Conservation (phyloP, 2,888 invertebrate genomes). For the Torymus aiolomorphi region DNA sequence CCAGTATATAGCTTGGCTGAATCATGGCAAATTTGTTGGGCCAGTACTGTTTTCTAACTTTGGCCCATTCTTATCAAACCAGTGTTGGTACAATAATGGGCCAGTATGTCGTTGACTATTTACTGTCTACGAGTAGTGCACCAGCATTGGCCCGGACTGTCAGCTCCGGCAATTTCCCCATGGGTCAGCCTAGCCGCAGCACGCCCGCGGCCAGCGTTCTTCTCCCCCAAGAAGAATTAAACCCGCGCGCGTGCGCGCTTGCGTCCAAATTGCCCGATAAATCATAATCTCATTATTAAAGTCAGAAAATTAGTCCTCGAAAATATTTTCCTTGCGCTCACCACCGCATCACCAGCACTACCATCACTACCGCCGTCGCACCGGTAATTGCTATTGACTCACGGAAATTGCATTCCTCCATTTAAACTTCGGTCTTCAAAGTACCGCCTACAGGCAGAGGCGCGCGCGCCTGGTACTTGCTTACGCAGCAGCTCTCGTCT, state of each 20-base stretch:
- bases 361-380: background rate
- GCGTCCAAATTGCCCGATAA: conserved; percentile 43
- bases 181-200: conserved; percentile 5
- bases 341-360: background rate
- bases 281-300: conserved; percentile 57
- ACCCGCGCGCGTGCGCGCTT: background rate
- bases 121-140: too few relatives aligned
- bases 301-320: conserved; percentile 49
- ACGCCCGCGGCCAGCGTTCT: too few relatives aligned
- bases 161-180: too few relatives aligned
- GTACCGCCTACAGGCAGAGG: conserved; percentile 55
- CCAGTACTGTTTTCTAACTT: too few relatives aligned
- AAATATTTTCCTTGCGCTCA: conserved; percentile 52
- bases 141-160: too few relatives aligned
- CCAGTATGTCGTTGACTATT: too few relatives aligned
- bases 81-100: too few relatives aligned
- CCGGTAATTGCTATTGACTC: conserved; percentile 59
- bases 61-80: too few relatives aligned
- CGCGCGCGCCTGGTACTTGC: conserved; percentile 26
- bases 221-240: conserved; percentile 40
- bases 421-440: conserved; percentile 59
- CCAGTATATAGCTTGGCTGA: too few relatives aligned
- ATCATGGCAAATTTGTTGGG: too few relatives aligned
- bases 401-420: conserved; percentile 60
- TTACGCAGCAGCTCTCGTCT: conserved; percentile 45